Evolutionary conservation across 2,888 invertebrate genomes (phyloP).

Genomic region (Drosophila infuscata): DNA sequence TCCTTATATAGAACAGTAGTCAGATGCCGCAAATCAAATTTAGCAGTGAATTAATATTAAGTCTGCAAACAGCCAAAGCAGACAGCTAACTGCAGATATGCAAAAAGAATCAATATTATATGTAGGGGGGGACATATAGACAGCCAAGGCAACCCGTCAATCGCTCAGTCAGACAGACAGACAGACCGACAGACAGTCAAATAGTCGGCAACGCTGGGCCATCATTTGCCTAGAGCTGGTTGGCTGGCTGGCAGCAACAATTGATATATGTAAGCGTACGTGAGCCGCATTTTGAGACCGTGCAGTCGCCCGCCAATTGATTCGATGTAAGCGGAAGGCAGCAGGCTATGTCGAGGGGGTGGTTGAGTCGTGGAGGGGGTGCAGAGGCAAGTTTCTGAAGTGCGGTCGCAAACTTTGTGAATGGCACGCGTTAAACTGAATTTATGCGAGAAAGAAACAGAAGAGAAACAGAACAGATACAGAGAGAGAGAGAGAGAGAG

Average conservation of each 20-base stretch:
- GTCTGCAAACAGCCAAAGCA: slow-evolving; percentile 8
- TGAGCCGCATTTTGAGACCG: slow-evolving; percentile 60
- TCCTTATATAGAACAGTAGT: background rate
- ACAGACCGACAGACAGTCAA: slow-evolving; percentile 10
- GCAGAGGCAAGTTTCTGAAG: slow-evolving; percentile 48
- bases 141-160: slow-evolving; percentile 64
- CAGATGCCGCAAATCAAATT: slow-evolving; percentile 15
- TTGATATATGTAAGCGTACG: slow-evolving; percentile 81
- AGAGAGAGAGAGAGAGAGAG: background rate
- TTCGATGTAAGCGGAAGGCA: slow-evolving; percentile 62
- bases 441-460: slow-evolving; percentile 41
- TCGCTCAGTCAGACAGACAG: slow-evolving; percentile 45
- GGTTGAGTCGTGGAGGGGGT: background rate
- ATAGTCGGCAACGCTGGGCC: slow-evolving; percentile 51
- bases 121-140: slow-evolving; percentile 15
- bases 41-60: slow-evolving; percentile 13
- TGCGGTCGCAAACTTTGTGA: slow-evolving; percentile 60
- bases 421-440: slow-evolving; percentile 65
- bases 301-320: slow-evolving; percentile 61
- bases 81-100: slow-evolving; percentile 23
- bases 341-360: background rate
- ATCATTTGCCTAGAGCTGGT: slow-evolving; percentile 65
- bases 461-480: background rate
- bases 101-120: slow-evolving; percentile 39
- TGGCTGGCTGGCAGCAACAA: slow-evolving; percentile 67